Conservation (phyloP, 30 jellyfish, hydroid and myxozoan species). For the Turritopsis dohrnii region DNA sequence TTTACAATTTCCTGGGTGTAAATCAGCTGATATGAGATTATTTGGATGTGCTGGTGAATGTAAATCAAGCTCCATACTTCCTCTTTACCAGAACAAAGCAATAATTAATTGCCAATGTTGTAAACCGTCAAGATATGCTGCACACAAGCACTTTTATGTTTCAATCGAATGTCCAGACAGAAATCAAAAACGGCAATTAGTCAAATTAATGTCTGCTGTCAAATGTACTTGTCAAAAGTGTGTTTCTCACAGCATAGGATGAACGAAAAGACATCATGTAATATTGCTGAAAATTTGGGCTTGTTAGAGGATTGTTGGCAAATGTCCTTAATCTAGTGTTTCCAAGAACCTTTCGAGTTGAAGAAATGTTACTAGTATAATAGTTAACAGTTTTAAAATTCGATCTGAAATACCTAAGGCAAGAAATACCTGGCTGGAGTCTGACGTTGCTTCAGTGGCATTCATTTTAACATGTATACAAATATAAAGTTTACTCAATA, state of each 20-base stretch:
- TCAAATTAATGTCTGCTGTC: neutral
- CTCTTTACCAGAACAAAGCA: neutral
- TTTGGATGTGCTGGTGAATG: neutral
- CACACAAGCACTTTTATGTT: neutral
- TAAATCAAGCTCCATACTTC: neutral
- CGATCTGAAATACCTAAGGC: neutral
- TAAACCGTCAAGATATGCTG: neutral
- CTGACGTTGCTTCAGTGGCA: neutral
- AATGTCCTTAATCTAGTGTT: neutral
- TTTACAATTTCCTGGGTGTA: neutral
- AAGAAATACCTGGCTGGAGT: neutral
- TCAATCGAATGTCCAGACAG: neutral
- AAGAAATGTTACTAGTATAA: neutral
- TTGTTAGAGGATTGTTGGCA: neutral
- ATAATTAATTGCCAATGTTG: neutral
- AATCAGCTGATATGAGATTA: neutral
- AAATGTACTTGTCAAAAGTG: neutral
- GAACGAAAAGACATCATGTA: neutral
- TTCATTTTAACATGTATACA: neutral
- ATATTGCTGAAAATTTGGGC: neutral
- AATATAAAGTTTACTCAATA: neutral
- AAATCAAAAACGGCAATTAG: neutral
- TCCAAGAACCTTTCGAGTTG: neutral
- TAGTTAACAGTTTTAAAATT: neutral
- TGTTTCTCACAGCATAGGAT: neutral